Base-by-base conservation (phyloP, 1,140 invertebrate genomes). In the Eulimnadia texana region DNA sequence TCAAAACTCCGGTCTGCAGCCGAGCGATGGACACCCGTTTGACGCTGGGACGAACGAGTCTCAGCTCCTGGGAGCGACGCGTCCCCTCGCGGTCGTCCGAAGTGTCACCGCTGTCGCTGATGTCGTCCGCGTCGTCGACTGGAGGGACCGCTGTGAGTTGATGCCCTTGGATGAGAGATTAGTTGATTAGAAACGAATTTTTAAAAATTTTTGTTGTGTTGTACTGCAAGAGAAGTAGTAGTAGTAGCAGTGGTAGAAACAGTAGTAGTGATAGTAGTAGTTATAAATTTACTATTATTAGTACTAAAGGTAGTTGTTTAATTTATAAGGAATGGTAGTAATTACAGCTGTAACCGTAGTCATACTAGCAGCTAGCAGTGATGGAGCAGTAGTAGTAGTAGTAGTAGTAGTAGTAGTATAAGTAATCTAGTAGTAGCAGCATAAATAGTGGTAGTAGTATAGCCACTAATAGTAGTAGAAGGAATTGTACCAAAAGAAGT, bases 1-100 rank as follows among this genome's bases (percentile, higher is more conserved):
- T 22, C 3, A 62, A 24, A 25, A 59, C 54, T n/a, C 52, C 42
- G 16, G 61, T n/a, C 0, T 60, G 33, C 10, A 60, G 20, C 24
- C 58, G 58, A 22, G 49, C 28, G 49, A 60, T 60, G 58, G 33
- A 25, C 33, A 27, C 25, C 23, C 28, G 49, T 60, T 60, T 60
- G 27, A 60, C 23, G 47, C 33, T 49, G n/a, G 58, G 23, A 24
- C 22, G 9, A 22, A 10, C 23, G 20, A 24, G 22, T 25, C 11
- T 42, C 58, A 11, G 19, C 23, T 23, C 33, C 19, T 50, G 33
- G 9, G 19, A 42, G 49, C 28, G 27, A 52, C 11, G 20, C 24
- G 3, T 13, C 11, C 10, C 58, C 28, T 20, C 58, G 16, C 19
- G 33, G 33, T 47, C 49, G 33, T 23, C 10, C n/a, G 28, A 47